Conservation (phyloP, 2,888 invertebrate species). For the Folsomia manolachei region DNA sequence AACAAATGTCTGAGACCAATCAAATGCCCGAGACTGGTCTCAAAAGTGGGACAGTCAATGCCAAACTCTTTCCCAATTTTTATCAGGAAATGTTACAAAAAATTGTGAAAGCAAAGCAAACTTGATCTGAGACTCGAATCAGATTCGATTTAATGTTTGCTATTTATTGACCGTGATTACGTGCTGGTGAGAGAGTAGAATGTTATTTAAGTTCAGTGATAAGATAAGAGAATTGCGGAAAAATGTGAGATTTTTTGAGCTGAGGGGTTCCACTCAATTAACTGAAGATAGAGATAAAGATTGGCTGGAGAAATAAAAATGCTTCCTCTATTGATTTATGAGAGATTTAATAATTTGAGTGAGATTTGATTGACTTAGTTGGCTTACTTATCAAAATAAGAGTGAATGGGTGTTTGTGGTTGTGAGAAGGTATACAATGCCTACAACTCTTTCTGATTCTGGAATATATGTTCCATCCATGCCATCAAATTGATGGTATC, state of each 20-base stretch:
- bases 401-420: neutral
- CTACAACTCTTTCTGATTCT: neutral
- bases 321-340: neutral
- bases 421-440: neutral
- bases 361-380: too few relatives aligned
- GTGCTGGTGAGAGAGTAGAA: neutral
- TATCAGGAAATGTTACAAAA: neutral
- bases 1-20: neutral
- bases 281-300: too few relatives aligned
- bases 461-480: neutral
- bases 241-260: neutral
- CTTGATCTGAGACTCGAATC: too few relatives aligned
- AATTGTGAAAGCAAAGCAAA: neutral
- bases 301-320: neutral
- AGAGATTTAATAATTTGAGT: neutral
- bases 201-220: neutral
- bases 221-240: neutral
- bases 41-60: conserved; percentile 6
- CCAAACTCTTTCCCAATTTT: neutral
- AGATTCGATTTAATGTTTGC: too few relatives aligned
- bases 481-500: neutral
- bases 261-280: too few relatives aligned
- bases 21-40: too few relatives aligned
- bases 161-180: neutral
- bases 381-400: too few relatives aligned